phyloP scores from a whole-genome alignment of 2,888 invertebrate species.

The Noctua janthe region DNA sequence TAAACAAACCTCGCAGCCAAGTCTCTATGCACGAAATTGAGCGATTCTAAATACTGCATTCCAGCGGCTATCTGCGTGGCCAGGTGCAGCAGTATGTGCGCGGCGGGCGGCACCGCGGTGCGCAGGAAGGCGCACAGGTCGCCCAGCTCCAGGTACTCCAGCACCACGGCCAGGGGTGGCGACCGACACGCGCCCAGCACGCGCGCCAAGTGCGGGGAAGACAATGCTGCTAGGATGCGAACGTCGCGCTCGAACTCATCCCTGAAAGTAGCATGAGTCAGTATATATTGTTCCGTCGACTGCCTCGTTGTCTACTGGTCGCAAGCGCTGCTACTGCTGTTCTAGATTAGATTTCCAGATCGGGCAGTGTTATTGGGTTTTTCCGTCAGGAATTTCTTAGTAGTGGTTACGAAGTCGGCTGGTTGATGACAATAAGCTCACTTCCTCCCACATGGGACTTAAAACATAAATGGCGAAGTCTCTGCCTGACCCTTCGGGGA shows the following conservation, averaged over 20 bases:
- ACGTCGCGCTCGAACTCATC: constrained; percentile 96
- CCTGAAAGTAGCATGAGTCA: constrained; percentile 83
- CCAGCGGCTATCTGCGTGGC: constrained; percentile 97
- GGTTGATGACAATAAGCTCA: background rate
- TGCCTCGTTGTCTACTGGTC: background rate
- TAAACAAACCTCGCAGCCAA: constrained; percentile 93
- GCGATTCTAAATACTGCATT: constrained; percentile 96
- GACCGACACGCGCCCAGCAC: constrained; percentile 94
- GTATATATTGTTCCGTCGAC: background rate
- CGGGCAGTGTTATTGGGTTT: background rate
- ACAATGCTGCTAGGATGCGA: constrained; percentile 95
- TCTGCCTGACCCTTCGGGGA: background rate
- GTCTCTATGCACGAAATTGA: constrained; percentile 97
- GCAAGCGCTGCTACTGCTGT: background rate
- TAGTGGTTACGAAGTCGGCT: background rate
- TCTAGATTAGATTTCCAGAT: background rate
- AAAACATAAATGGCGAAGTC: background rate
- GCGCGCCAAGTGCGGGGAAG: constrained; percentile 94
- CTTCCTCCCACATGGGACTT: background rate
- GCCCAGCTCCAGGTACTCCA: constrained; percentile 96
- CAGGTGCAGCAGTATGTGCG: constrained; percentile 93
- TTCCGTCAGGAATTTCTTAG: background rate
- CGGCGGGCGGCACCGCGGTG: constrained; percentile 92
- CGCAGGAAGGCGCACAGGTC: constrained; percentile 96
- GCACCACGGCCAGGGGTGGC: constrained; percentile 94